Conservation (phyloP, 2,797 vertebrate species). For the Alosa sapidissima region DNA sequence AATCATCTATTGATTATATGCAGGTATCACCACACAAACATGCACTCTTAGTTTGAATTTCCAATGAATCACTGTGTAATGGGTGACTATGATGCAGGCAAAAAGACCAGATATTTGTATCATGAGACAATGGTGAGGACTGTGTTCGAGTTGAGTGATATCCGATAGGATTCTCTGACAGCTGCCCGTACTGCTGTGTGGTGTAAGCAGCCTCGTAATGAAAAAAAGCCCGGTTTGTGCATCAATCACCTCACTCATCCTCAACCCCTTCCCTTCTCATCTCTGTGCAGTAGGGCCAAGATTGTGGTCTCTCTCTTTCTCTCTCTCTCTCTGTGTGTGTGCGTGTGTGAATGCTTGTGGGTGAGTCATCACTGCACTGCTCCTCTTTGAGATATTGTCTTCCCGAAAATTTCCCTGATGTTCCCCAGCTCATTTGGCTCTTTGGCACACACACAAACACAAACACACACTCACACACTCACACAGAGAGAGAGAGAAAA, state of each 20-base stretch:
- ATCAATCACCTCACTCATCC: conserved; percentile 35
- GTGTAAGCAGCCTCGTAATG: background rate
- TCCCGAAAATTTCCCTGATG: conserved; percentile 65
- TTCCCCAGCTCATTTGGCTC: conserved; percentile 61
- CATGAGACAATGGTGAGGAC: background rate
- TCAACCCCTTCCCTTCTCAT: conserved; percentile 24
- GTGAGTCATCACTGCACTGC: conserved; percentile 64
- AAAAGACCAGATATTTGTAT: background rate
- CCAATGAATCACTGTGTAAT: background rate
- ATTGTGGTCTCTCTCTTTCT: background rate
- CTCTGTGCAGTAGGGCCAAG: conserved; percentile 41
- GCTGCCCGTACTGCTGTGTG: conserved; percentile 12
- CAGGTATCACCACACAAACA: conserved; percentile 5
- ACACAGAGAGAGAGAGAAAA: too few relatives aligned
- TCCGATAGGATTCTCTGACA: background rate
- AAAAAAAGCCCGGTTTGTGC: background rate
- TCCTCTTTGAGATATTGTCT: conserved; percentile 64
- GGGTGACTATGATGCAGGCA: background rate
- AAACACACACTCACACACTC: too few relatives aligned
- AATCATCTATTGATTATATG: background rate
- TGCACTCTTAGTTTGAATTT: background rate
- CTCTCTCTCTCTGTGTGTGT: background rate
- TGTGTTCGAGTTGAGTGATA: conserved; percentile 1
- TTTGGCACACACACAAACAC: background rate
- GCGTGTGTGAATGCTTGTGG: conserved; percentile 60